Evolutionary conservation across 2,888 invertebrate genomes (phyloP).

Genomic region (Melanotus villosus): DNA sequence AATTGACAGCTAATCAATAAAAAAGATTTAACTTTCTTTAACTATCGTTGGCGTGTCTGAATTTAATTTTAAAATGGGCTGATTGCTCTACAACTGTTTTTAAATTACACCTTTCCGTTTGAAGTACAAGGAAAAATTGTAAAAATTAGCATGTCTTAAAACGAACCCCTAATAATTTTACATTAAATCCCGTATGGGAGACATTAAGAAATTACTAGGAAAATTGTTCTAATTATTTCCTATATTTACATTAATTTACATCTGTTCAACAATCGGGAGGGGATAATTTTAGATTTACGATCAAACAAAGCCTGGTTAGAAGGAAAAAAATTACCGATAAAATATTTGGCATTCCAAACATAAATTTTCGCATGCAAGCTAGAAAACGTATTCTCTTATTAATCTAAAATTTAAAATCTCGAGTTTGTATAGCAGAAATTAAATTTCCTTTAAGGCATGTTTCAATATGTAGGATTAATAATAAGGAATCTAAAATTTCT

Average conservation of each 20-base stretch:
- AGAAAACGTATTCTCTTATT: constrained; percentile 1
- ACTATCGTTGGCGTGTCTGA: too few species aligned
- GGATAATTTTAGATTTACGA: constrained; percentile 4
- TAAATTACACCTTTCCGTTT: too few species aligned
- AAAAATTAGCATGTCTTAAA: too few species aligned
- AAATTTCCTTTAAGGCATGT: constrained; percentile 2
- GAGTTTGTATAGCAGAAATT: constrained; percentile 8
- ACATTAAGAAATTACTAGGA: too few species aligned
- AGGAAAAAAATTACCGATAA: background rate
- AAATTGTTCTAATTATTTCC: too few species aligned
- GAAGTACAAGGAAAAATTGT: too few species aligned
- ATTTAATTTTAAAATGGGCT: too few species aligned
- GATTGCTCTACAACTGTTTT: too few species aligned
- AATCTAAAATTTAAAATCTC: constrained; percentile 19
- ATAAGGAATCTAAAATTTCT: constrained; percentile 1
- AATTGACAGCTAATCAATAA: too few species aligned
- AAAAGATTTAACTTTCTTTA: too few species aligned
- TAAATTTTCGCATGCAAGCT: background rate
- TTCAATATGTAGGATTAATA: background rate
- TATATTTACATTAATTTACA: background rate
- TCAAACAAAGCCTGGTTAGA: background rate
- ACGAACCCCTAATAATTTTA: too few species aligned
- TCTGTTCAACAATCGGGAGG: background rate
- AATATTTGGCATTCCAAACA: background rate
- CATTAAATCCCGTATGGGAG: too few species aligned